Conservation (phyloP, 2,797 vertebrate species). For the Psittacula echo region DNA sequence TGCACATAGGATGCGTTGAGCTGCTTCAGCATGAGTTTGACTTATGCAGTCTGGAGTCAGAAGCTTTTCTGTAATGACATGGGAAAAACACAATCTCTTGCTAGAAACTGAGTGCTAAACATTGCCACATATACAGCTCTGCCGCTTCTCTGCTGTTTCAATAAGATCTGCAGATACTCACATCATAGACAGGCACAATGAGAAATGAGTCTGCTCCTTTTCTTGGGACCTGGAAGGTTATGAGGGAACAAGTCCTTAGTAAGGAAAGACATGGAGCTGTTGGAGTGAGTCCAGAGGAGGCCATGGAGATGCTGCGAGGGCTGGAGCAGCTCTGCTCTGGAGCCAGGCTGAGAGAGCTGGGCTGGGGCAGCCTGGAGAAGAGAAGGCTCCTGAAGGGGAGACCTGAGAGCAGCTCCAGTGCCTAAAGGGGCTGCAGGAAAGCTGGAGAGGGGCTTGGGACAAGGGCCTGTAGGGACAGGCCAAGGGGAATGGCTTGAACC, state of each 20-base stretch:
- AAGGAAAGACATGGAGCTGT: background rate
- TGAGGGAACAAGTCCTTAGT: background rate
- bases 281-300: background rate
- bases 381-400: background rate
- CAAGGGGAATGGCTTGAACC: too few species aligned
- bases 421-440: too few species aligned
- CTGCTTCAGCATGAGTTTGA: background rate
- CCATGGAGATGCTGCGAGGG: background rate
- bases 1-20: background rate
- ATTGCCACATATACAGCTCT: background rate
- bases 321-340: background rate
- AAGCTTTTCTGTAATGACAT: background rate
- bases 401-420: too few species aligned
- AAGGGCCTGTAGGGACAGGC: too few species aligned
- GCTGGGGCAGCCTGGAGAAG: background rate
- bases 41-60: background rate
- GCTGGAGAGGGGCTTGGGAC: too few species aligned
- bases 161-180: background rate
- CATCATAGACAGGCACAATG: rapidly evolving
- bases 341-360: background rate
- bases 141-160: background rate
- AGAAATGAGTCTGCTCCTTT: background rate
- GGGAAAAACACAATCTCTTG: background rate
- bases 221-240: background rate
- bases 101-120: background rate